Evolutionary conservation across 2,888 invertebrate species (phyloP), one percentile per base, ranked within the genome.

Genomic region (Pseudococcus viburni): DNA sequence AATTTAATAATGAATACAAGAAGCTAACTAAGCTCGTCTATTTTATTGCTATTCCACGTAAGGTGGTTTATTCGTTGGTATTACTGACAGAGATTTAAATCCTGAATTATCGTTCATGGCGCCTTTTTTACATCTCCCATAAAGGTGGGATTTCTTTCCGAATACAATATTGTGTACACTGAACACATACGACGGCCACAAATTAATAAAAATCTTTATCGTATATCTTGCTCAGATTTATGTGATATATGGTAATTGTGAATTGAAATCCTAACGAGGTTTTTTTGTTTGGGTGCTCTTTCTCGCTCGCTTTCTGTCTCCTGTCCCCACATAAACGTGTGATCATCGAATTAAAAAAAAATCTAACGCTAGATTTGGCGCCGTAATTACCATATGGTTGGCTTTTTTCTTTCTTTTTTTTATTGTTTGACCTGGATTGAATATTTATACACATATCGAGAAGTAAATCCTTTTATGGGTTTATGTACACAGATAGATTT

Each of bases 181-280:
- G 51, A 51, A 15, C 51, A 12, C 46, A 55, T 55, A 33, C 17
- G 15, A 55, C 51, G 17, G 59, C 59, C 59, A 19, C 19, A 59
- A 73, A 73, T 73, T 73, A 73, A 73, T 73, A 73, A 73, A 73
- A 73, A 73, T 73, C 68, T 73, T 26, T 73, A 73, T 64, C 64
- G 64, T 64, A 64, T 64, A 64, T 51, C 51, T 51, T 51, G 11
- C 51, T 51, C 15, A 59, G 59, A 59, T 59, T 59, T 59, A 59
- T 59, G 59, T 19, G 59, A 59, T 33, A 8, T n/a, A 9, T 59
- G 59, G 19, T 59, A 59, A 59, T 59, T 8, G 59, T 55, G 19
- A 33, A 73, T 73, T 73, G 68, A 73, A 73, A 33, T 33, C 12
- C 11, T 73, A 73, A 73, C 68, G 33, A 73, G 68, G 68, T 73